A percentile compares a stretch with the other conserved stretches of the same genome.
Evolutionary conservation across 2,113 vertebrate genomes (phyloP).

Genomic region (Motacilla alba): DNA sequence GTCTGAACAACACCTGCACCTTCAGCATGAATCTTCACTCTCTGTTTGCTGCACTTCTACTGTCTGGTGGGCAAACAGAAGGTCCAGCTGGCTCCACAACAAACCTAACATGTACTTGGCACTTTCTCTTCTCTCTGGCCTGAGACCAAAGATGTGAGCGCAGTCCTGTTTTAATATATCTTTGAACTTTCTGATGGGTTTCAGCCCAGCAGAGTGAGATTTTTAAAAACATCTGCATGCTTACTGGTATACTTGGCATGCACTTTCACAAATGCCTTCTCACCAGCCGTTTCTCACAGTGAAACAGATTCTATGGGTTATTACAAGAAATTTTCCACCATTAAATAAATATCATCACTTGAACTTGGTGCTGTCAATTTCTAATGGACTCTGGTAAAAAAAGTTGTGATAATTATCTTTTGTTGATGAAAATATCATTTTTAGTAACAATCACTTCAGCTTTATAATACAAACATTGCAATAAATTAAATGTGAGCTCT

Average conservation of each 20-base stretch:
- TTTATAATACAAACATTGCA: not conserved
- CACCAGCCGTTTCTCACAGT: not conserved
- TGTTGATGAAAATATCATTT: not conserved
- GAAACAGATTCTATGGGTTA: not conserved
- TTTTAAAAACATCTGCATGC: not conserved
- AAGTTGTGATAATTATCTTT: not conserved
- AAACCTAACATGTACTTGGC: rapidly evolving
- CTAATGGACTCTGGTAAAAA: not conserved
- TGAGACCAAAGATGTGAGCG: not conserved
- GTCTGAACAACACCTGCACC: not conserved
- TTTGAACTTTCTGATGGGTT: not conserved
- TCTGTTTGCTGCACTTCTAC: not conserved
- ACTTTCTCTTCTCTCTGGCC: not conserved
- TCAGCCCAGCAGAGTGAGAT: not conserved
- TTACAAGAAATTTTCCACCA: not conserved
- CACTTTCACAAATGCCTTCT: not conserved
- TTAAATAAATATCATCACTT: not conserved
- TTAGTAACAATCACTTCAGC: not conserved
- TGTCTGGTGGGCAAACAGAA: not conserved
- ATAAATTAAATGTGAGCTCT: not conserved
- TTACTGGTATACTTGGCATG: not conserved
- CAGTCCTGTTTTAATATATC: not conserved
- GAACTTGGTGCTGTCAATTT: not conserved
- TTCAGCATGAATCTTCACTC: not conserved
- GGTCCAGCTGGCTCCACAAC: not conserved